Percentiles rank a stretch among this genome's conserved stretches.
phyloP scores from a whole-genome alignment of 2,113 vertebrate species.

The Clinocottus analis region DNA sequence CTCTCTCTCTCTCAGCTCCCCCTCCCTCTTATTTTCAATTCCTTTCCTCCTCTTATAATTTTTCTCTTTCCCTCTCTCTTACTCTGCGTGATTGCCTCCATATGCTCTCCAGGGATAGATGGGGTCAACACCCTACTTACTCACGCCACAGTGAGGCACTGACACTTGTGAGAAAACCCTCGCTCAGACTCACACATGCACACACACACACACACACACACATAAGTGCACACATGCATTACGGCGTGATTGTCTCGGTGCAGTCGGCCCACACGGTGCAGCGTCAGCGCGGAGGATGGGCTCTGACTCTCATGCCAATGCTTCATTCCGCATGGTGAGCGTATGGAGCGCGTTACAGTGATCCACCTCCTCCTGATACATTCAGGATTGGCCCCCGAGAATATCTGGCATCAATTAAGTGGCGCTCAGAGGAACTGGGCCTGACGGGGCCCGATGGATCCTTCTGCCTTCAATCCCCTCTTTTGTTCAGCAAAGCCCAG shows the following conservation, averaged over 20 bases:
- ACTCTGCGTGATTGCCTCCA: slow-evolving; percentile 78
- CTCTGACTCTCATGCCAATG: slow-evolving; percentile 61
- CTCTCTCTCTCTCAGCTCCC: slow-evolving; percentile 23
- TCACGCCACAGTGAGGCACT: slow-evolving; percentile 77
- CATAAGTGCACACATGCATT: slow-evolving; percentile 11
- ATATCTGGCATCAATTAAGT: slow-evolving; percentile 84
- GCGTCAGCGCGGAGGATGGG: slow-evolving; percentile 56
- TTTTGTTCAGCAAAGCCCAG: slow-evolving; percentile 77
- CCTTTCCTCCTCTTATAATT: slow-evolving; percentile 49
- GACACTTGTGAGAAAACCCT: slow-evolving; percentile 80
- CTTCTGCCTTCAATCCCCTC: slow-evolving; percentile 77
- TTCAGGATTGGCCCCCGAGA: slow-evolving; percentile 69
- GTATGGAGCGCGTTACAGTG: slow-evolving; percentile 69
- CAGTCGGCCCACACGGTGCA: slow-evolving; percentile 48
- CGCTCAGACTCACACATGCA: slow-evolving; percentile 29
- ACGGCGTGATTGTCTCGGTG: slow-evolving; percentile 54
- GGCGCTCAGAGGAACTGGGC: slow-evolving; percentile 66
- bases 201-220: slow-evolving; percentile 28
- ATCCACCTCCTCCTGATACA: slow-evolving; percentile 65
- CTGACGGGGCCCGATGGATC: slow-evolving; percentile 75
- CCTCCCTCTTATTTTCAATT: slow-evolving; percentile 47
- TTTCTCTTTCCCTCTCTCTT: slow-evolving; percentile 49
- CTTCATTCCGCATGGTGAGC: slow-evolving; percentile 69
- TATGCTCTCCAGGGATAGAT: slow-evolving; percentile 80
- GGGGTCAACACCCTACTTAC: slow-evolving; percentile 82